Evolutionary conservation across 2,113 vertebrate species (phyloP), one percentile per base, ranked within the genome.

Genomic region (Odontophorus gujanensis): DNA sequence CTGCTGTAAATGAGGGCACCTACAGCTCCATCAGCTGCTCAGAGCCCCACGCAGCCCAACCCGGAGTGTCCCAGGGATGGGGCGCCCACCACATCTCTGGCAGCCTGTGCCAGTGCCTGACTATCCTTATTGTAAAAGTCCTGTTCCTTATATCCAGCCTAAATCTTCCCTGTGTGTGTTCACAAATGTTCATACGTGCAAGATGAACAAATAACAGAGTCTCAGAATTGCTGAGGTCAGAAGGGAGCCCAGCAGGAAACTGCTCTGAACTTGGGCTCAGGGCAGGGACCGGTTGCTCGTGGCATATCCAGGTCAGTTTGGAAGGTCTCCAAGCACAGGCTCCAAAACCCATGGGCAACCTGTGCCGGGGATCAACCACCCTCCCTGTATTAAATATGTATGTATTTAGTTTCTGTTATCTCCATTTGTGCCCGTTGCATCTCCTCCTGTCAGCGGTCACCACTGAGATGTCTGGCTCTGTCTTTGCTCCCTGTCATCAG

Each of bases 401-500:
- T 57, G 16, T 53, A 11, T 57, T 57, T 19, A 57, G 24, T 74
- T 73, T 58, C 17, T 77, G 28, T 2, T 25, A 3, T 6, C 8
- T 69, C 13, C 2, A 1, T 62, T 7, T 11, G 17, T 61, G 25
- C 34, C 68, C 2, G 1, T 55, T 40, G 38, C 43, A 22, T 18
- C 26, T 57, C n/a, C 15, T 36, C 3, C 36, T 12, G 14, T 59
- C 50, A 7, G 17, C 30, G 43, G 58, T 24, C 13, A 7, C 22
- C 0, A 0, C 75, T 51, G 75, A 26, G 50, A 47, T 51, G 50
- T 50, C 61, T 40, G 75, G 3, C 38, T 45, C 51, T 32, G 22
- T 19, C 26, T 1, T 25, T 21, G 32, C 26, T 86, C 2, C 57
- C 13, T 45, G 24, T 40, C 0, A 0, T 32, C 36, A 4, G 20